Percentiles rank a stretch among this genome's conserved stretches.
Conservation (phyloP, 2,113 vertebrate species). For the Neomonachus schauinslandi region DNA sequence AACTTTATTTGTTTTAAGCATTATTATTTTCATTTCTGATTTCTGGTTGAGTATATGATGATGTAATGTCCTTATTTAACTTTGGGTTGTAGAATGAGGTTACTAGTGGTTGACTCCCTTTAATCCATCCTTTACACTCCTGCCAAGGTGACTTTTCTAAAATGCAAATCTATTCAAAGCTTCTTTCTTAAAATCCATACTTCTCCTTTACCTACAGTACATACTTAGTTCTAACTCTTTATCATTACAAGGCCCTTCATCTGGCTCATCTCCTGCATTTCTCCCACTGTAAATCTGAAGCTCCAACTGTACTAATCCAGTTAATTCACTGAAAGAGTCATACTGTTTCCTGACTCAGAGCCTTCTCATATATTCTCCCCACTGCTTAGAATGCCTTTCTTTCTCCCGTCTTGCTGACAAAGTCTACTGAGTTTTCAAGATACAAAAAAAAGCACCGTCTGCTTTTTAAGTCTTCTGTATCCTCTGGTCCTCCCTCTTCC, state of each 20-base stretch:
- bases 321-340: neutral
- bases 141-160: slow-evolving; percentile 42
- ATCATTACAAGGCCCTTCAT: slow-evolving; percentile 1
- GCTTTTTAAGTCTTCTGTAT: neutral
- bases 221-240: neutral
- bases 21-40: slow-evolving; percentile 35
- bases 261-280: neutral
- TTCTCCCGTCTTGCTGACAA: neutral
- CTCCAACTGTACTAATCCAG: neutral
- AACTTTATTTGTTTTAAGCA: slow-evolving; percentile 55
- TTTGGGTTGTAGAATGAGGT: neutral
- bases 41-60: neutral
- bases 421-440: neutral
- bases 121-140: neutral
- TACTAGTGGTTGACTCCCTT: neutral
- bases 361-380: neutral
- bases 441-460: neutral
- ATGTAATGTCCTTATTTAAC: slow-evolving; percentile 11
- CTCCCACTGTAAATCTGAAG: neutral
- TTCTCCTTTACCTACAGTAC: slow-evolving; percentile 1
- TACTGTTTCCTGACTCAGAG: slow-evolving; percentile 24
- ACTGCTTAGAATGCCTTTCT: neutral
- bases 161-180: neutral
- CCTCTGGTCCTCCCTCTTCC: neutral
- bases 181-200: slow-evolving; percentile 34